Percentiles rank a stretch among this genome's conserved stretches.
Evolutionary conservation across 1,140 invertebrate genomes (phyloP).

Genomic region (Drosophila punjabiensis): DNA sequence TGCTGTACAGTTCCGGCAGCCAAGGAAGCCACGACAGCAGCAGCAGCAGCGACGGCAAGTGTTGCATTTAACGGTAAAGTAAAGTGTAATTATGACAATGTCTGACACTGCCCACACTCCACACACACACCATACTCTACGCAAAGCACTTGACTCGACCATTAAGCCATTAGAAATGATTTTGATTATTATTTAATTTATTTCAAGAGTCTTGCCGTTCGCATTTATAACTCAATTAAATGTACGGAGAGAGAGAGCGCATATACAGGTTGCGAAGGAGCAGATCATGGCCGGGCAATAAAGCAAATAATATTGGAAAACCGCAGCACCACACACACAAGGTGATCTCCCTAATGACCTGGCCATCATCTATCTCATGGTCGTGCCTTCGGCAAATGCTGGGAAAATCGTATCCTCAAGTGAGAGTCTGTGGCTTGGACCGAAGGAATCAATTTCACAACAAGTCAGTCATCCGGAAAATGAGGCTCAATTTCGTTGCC

Average conservation of each 20-base stretch:
- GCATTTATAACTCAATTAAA: slow-evolving; percentile 79
- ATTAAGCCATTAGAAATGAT: slow-evolving; percentile 75
- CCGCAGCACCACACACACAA: slow-evolving; percentile 13
- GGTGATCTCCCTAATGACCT: slow-evolving; percentile 25
- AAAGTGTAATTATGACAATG: slow-evolving; percentile 61
- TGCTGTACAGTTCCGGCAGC: slow-evolving; percentile 73
- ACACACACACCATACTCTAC: neutral
- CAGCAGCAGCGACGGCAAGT: slow-evolving; percentile 41
- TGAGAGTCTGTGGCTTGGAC: slow-evolving; percentile 6
- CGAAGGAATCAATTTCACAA: slow-evolving; percentile 44
- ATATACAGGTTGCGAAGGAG: slow-evolving; percentile 17
- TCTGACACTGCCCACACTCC: slow-evolving; percentile 50
- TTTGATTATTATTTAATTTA: slow-evolving; percentile 81
- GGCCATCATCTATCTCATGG: slow-evolving; percentile 15
- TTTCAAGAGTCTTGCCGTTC: slow-evolving; percentile 29
- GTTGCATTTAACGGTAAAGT: slow-evolving; percentile 79
- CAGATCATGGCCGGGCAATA: slow-evolving; percentile 42
- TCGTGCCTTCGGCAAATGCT: slow-evolving; percentile 33
- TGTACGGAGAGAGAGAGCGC: neutral
- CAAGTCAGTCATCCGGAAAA: slow-evolving; percentile 38
- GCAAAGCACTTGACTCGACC: slow-evolving; percentile 17
- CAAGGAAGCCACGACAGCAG: neutral
- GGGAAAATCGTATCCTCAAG: slow-evolving; percentile 17
- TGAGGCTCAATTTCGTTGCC: slow-evolving; percentile 37
- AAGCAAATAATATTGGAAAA: slow-evolving; percentile 47